Evolutionary conservation across 1,140 invertebrate species (phyloP), one percentile per base, ranked within the genome.

Genomic region (Aphaenogaster floridana): DNA sequence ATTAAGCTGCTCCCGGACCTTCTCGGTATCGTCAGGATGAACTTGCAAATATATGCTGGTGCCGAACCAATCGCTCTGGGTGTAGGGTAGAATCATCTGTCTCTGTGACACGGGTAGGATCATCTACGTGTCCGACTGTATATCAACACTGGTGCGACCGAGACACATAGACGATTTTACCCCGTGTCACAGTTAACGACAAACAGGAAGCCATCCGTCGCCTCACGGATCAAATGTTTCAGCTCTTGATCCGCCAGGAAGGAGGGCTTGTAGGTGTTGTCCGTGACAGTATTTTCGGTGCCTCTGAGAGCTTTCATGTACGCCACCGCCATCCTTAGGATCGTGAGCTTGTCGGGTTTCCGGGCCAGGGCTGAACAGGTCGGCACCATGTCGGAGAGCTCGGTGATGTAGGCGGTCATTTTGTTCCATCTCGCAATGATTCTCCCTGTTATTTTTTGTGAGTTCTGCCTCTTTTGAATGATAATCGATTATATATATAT

Each of bases 391-490:
- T 99, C 99, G 86, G 99, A 99, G 87, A 99, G 96, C 96, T 99
- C 99, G 90, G 99, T 99, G 93, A 99, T 99, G 96, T 99, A 99
- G 86, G 99, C 98, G 85, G 99, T 99, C 99, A 99, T 99, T 97
- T 99, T 99, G 96, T 99, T 99, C 85, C 99, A 99, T 99, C 96
- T 99, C 99, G 96, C 99, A 99, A 96, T 99, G 99, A 96, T 99
- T 99, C 96, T 99, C 99, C 95, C 99, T 98, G 96, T 28, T 28
- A 28, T 28, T 28, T 28, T 28, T 28, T 28, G 21, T 28, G 21
- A 28, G 21, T 28, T 28, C 21, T 28, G 21, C 21, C 21, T 28
- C 21, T 28, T 28, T 28, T 28, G 21, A 28, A 28, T 28, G 21
- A 28, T 28, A 28, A 28, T 28, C 21, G 21, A 28, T 28, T 28